These are phyloP conservation scores for Lochmaea crataegi DNA, from an alignment of 2,888 invertebrate species.

Conservation along the genomic window DNA sequence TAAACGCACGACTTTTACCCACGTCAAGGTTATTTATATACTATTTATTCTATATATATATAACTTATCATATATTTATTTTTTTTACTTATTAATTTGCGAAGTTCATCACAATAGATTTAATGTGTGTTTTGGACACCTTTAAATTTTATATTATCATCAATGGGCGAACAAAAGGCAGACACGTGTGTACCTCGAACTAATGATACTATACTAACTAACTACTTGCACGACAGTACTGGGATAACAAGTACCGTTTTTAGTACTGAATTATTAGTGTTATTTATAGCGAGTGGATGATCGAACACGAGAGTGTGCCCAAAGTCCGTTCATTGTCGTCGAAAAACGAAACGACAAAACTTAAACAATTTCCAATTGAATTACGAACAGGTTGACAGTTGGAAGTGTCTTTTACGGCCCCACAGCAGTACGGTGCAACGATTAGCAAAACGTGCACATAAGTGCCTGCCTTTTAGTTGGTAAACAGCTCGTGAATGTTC, in stretches of 20 bases:
- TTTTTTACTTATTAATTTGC: constrained; percentile 62
- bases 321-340: constrained; percentile 45
- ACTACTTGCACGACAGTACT: constrained; percentile 53
- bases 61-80: constrained; percentile 61
- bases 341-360: constrained; percentile 39
- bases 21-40: constrained; percentile 61
- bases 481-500: constrained; percentile 64
- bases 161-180: constrained; percentile 66
- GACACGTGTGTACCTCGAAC: constrained; percentile 65
- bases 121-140: constrained; percentile 64
- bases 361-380: constrained; percentile 43
- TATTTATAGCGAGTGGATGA: constrained; percentile 51
- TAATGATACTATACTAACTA: constrained; percentile 59
- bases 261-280: constrained; percentile 47
- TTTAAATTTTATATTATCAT: constrained; percentile 59
- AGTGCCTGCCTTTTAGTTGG: constrained; percentile 65
- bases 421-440: constrained; percentile 48
- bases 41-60: constrained; percentile 62
- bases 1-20: constrained; percentile 60
- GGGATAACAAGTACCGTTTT: constrained; percentile 47
- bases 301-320: constrained; percentile 46
- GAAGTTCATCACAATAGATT: constrained; percentile 66
- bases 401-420: constrained; percentile 41
- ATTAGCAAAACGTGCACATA: constrained; percentile 59
- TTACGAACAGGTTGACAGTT: constrained; percentile 40